A percentile compares a stretch with the other conserved stretches of the same genome.
Conservation (phyloP, 2,888 invertebrate species). For the Ectemnius lituratus region DNA sequence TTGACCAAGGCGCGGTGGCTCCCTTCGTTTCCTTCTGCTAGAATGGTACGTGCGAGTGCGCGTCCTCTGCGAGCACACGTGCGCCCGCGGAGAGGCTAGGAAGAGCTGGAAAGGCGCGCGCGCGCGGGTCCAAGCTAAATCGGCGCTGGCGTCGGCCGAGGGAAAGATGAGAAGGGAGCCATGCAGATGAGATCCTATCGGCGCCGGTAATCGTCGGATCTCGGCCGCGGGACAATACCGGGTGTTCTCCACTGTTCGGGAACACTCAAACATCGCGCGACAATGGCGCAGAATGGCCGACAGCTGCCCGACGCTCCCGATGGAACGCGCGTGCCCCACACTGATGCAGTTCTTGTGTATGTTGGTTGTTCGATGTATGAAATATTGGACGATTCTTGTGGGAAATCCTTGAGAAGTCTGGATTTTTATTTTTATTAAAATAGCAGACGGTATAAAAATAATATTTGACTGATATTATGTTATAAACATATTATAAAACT, state of each 20-base stretch:
- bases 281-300: conserved; percentile 75
- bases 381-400: conserved; percentile 14
- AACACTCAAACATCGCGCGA: conserved; percentile 76
- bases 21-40: too few species aligned
- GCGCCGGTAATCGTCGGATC: conserved; percentile 74
- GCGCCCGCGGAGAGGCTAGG: conserved; percentile 23
- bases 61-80: too few species aligned
- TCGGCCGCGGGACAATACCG: conserved; percentile 73
- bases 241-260: conserved; percentile 74
- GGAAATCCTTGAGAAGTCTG: too few species aligned
- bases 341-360: too few species aligned
- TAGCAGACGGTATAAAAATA: too few species aligned
- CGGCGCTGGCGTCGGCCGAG: not conserved
- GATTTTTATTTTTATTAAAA: too few species aligned
- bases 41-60: too few species aligned
- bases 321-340: conserved; percentile 13
- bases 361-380: too few species aligned
- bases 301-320: conserved; percentile 73
- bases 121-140: not conserved
- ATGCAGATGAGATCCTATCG: conserved; percentile 77
- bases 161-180: conserved; percentile 54
- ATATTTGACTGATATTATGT: too few species aligned
- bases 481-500: too few species aligned
- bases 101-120: not conserved
- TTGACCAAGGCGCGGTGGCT: too few species aligned